phyloP scores from a whole-genome alignment of 2,113 vertebrate species.

The Noturus placidus region DNA sequence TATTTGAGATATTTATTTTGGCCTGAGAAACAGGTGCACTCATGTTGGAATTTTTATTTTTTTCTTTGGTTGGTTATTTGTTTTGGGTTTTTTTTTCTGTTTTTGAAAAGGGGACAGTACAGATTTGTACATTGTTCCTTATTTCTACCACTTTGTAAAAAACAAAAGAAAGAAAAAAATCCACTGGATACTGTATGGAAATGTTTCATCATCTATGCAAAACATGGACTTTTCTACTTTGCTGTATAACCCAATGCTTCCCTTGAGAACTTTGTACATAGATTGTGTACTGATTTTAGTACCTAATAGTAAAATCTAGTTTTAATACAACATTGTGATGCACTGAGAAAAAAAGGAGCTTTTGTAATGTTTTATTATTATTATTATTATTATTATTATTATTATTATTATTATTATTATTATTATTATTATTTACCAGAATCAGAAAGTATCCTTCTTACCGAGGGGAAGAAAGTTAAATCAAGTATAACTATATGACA shows the following conservation, averaged over 20 bases:
- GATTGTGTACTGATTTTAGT: constrained; percentile 36
- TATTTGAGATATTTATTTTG: constrained; percentile 74
- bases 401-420: constrained; percentile 20
- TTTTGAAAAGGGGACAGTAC: not conserved
- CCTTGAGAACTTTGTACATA: constrained; percentile 33
- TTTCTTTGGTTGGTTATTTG: too few species aligned
- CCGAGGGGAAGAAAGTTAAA: not conserved
- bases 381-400: constrained; percentile 9
- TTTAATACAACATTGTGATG: constrained; percentile 34
- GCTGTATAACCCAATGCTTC: constrained; percentile 32
- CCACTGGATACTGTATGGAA: constrained; percentile 37
- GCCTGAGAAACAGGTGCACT: constrained; percentile 8
- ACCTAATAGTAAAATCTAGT: constrained; percentile 40
- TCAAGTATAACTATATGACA: not conserved
- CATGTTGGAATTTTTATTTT: not conserved
- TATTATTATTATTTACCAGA: constrained; percentile 5
- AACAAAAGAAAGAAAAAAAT: not conserved
- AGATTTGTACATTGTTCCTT: not conserved
- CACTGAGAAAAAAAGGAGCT: not conserved
- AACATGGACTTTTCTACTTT: constrained; percentile 42
- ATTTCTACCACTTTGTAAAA: not conserved
- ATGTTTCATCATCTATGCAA: constrained; percentile 51
- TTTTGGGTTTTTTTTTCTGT: too few species aligned
- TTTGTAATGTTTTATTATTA: not conserved
- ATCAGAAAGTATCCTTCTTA: not conserved